Percentiles rank a stretch among this genome's conserved stretches.
phyloP scores from a whole-genome alignment of 2,797 vertebrate species.

The Periophthalmus magnuspinnatus region DNA sequence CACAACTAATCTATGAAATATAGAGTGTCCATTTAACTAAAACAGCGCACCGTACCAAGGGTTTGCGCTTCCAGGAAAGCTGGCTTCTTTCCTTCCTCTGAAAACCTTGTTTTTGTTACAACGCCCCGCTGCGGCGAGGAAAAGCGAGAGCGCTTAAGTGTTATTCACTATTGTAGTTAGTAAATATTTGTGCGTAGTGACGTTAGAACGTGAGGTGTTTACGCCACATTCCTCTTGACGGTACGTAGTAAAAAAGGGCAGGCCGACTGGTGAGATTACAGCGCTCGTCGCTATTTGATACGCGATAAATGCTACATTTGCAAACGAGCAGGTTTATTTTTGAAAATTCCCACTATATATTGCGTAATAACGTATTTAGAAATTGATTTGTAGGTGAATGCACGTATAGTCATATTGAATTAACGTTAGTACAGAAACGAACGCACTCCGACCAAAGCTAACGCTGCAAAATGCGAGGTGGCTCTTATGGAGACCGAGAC shows the following conservation, averaged over 20 bases:
- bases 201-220: rapidly evolving
- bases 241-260: conserved; percentile 44
- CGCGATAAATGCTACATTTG: conserved; percentile 42
- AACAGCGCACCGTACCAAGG: background rate
- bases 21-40: background rate
- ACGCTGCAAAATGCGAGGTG: conserved; percentile 71
- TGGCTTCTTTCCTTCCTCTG: conserved; percentile 40
- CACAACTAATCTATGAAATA: background rate
- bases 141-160: background rate
- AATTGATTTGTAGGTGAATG: background rate
- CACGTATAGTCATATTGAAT: background rate
- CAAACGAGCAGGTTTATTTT: background rate
- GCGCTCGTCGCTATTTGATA: background rate
- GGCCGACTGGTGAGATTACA: conserved; percentile 9
- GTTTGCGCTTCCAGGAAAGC: conserved; percentile 29
- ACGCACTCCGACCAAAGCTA: background rate
- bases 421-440: background rate
- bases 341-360: background rate
- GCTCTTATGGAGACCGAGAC: conserved; percentile 80
- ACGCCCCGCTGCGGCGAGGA: conserved; percentile 22
- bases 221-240: background rate
- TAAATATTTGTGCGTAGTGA: conserved; percentile 12
- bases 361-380: too few species aligned
- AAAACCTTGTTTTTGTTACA: conserved; percentile 3
- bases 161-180: conserved; percentile 29